Percentiles rank a stretch among this genome's conserved stretches.
Evolutionary conservation across 2,888 invertebrate genomes (phyloP).

Genomic region (Sphaerophoria taeniata): DNA sequence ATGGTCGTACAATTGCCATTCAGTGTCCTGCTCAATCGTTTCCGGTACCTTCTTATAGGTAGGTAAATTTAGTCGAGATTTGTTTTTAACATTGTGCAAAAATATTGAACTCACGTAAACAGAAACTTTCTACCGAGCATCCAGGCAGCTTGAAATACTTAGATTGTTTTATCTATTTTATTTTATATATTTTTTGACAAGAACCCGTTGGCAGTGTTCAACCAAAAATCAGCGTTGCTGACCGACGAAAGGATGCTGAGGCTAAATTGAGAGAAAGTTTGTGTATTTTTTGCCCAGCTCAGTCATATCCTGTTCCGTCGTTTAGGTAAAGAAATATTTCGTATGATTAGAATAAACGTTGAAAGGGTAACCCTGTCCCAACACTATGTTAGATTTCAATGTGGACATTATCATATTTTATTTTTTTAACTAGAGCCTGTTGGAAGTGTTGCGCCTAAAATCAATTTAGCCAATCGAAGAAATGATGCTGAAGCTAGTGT

Average conservation of each 20-base stretch:
- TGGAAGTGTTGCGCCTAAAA: constrained; percentile 84
- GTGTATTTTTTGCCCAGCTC: constrained; percentile 86
- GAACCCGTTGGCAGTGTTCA: constrained; percentile 84
- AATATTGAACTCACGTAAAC: too few relatives aligned
- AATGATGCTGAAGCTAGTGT: constrained; percentile 83
- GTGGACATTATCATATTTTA: not conserved
- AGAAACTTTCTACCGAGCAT: constrained; percentile 19
- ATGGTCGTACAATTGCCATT: constrained; percentile 83
- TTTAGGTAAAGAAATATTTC: constrained; percentile 82
- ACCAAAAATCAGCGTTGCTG: constrained; percentile 84
- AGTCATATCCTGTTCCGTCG: constrained; percentile 87
- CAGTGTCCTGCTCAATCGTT: constrained; percentile 87
- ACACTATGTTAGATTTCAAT: not conserved
- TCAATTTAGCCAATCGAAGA: constrained; percentile 85
- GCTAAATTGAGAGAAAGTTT: constrained; percentile 83
- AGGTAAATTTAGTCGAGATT: not conserved
- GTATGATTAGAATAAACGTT: not conserved
- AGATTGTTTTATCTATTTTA: too few relatives aligned
- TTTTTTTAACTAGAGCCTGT: constrained; percentile 84
- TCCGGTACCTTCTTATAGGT: constrained; percentile 85
- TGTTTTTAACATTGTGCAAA: too few relatives aligned
- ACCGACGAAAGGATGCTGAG: constrained; percentile 82
- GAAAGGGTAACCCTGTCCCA: constrained; percentile 11
- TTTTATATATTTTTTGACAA: constrained; percentile 74
- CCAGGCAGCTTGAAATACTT: constrained; percentile 31